phyloP scores from a whole-genome alignment of 2,888 invertebrate species.

The Campopleginae sp. region DNA sequence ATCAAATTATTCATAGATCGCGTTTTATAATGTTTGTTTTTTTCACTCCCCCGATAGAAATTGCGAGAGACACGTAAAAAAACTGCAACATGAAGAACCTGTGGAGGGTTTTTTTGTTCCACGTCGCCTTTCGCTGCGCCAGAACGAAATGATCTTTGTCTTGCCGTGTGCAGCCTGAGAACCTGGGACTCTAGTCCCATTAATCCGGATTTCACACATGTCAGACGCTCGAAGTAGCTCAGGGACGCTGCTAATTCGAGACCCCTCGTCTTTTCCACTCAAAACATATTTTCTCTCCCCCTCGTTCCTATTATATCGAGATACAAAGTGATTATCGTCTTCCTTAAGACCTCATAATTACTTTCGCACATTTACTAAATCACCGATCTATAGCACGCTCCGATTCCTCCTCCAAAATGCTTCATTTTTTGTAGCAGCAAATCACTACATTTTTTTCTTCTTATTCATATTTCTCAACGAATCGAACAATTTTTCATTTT shows the following conservation, averaged over 20 bases:
- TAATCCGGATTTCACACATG: conserved; percentile 76
- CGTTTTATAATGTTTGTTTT: background rate
- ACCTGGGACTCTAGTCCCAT: conserved; percentile 68
- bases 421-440: background rate
- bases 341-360: background rate
- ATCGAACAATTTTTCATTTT: background rate
- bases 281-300: conserved; percentile 31
- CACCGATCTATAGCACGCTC: too few relatives aligned
- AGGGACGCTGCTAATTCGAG: conserved; percentile 44
- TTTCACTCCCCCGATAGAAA: background rate
- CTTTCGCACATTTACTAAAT: background rate
- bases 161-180: conserved; percentile 47
- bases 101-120: conserved; percentile 51
- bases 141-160: conserved; percentile 59
- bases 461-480: background rate
- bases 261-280: conserved; percentile 37
- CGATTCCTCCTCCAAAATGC: background rate
- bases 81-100: conserved; percentile 15
- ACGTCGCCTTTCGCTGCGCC: conserved; percentile 38
- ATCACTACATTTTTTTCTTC: background rate
- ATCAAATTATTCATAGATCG: background rate
- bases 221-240: conserved; percentile 61
- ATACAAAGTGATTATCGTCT: conserved; percentile 16
- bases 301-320: conserved; percentile 12
- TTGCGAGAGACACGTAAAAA: conserved; percentile 15